Base-by-base conservation (phyloP, 1,140 invertebrate species). In the Drosophila paulistorum region DNA sequence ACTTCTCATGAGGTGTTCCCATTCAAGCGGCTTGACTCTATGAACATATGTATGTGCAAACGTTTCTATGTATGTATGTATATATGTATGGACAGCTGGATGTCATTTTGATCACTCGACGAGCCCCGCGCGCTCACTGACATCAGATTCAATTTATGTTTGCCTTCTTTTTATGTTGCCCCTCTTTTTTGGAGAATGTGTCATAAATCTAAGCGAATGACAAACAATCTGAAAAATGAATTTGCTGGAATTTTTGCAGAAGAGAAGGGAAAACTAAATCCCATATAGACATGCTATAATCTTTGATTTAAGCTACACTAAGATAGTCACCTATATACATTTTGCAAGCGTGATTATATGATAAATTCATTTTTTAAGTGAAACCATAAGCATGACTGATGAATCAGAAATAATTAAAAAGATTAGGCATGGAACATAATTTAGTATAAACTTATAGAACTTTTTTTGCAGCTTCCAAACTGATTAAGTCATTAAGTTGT, bases 161-260 rank as follows among this genome's bases (percentile, higher is more conserved):
- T n/a, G n/a, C n/a, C n/a, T n/a, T n/a, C n/a, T n/a, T n/a, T n/a
- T 20, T 20, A 23, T 48, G 11, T 51, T 51, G 0, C 7, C 20
- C 9, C 20, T 51, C 35, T 37, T 58, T n/a, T 59, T 61, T 61
- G 55, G 60, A 42, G 74, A 77, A 77, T 65, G 73, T 77, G 74
- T 74, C 74, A 77, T 77, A 77, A 77, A 77, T 77, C 74, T 77
- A 77, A 77, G 66, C 74, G 66, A 77, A 69, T 77, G 74, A 77
- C 74, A 77, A 77, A 77, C 66, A 77, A 70, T 76, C 66, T 67
- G 37, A 14, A 76, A 74, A 17, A 60, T 60, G 69, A 51, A 51
- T 51, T 51, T 51, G 17, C 45, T 11, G 17, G 45, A 51, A 51
- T 51, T 51, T 14, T 9, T 35, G n/a, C 33, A 58, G 23, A 30